A percentile compares a stretch with the other conserved stretches of the same genome.
Conservation (phyloP, 2,888 invertebrate genomes). For the Pardosa pseudoannulata region DNA sequence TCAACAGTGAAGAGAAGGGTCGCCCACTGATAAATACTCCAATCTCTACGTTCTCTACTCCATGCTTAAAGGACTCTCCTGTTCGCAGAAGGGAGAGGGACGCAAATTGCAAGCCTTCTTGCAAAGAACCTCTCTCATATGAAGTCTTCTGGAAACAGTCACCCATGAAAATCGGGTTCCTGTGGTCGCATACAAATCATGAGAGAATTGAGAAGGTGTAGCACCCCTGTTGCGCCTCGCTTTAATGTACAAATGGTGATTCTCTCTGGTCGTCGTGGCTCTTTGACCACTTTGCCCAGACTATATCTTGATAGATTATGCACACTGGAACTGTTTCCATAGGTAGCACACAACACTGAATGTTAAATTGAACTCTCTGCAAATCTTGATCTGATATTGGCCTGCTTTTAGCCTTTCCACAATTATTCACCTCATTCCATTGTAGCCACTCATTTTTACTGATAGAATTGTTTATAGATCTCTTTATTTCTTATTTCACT, state of each 20-base stretch:
- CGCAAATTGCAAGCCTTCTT: not conserved
- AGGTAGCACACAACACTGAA: no score
- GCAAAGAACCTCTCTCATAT: not conserved
- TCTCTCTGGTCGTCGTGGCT: constrained; percentile 6
- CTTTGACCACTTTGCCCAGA: not conserved
- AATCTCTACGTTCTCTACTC: not conserved
- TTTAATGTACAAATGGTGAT: constrained; percentile 13
- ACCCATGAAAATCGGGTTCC: not conserved
- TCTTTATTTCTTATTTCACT: no score
- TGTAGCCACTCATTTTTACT: no score
- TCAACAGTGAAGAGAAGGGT: not conserved
- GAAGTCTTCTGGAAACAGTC: not conserved
- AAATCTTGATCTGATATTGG: constrained; percentile 6
- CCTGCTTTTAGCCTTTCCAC: not conserved
- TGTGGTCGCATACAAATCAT: constrained; percentile 3
- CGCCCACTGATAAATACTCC: not conserved
- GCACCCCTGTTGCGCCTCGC: constrained; percentile 6
- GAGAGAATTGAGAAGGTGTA: constrained; percentile 1
- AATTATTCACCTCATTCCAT: constrained; percentile 7
- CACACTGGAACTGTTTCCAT: no score
- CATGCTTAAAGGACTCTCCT: not conserved
- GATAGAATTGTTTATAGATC: no score
- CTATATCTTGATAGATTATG: not conserved
- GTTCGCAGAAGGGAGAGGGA: not conserved
- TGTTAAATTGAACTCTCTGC: not conserved